Conservation (phyloP, 2,888 invertebrate genomes). For the Elmis aenea region DNA sequence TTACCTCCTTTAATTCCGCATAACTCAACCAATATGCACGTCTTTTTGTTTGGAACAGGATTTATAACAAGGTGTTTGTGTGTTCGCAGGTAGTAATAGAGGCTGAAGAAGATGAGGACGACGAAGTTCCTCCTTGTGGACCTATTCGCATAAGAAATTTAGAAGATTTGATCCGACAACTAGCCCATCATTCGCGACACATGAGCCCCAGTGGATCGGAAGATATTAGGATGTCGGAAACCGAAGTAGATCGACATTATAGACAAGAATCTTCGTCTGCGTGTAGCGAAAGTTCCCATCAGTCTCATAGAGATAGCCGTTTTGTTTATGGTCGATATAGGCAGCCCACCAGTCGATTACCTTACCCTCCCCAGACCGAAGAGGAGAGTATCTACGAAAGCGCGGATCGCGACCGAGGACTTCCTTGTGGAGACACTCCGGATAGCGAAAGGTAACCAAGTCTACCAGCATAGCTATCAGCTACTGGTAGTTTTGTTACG, state of each 20-base stretch:
- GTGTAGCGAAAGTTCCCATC: slow-evolving; percentile 70
- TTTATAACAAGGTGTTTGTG: too few relatives aligned
- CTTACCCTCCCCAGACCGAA: slow-evolving; percentile 51
- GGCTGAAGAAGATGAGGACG: slow-evolving; percentile 63
- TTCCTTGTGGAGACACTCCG: slow-evolving; percentile 70
- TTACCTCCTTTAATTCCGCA: too few relatives aligned
- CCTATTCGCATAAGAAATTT: slow-evolving; percentile 85
- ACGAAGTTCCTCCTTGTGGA: slow-evolving; percentile 73
- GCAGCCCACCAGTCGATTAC: slow-evolving; percentile 42
- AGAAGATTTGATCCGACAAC: slow-evolving; percentile 83
- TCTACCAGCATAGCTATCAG: slow-evolving; percentile 26
- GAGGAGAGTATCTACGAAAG: slow-evolving; percentile 86
- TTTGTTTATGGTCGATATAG: slow-evolving; percentile 66
- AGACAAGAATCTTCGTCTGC: slow-evolving; percentile 61
- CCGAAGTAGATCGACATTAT: slow-evolving; percentile 84
- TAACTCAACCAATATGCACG: too few relatives aligned
- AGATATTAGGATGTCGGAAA: slow-evolving; percentile 84
- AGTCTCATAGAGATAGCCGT: slow-evolving; percentile 71
- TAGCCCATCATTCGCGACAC: slow-evolving; percentile 83
- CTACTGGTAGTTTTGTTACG: slow-evolving; percentile 61
- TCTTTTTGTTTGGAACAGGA: too few relatives aligned
- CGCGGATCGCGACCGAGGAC: slow-evolving; percentile 69
- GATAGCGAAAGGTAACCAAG: slow-evolving; percentile 76
- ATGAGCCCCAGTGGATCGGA: slow-evolving; percentile 90
- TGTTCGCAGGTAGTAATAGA: slow-evolving; percentile 41